These are phyloP conservation scores for Nemotelus nigrinus DNA, from an alignment of 2,888 invertebrate species.

Conservation along the genomic window DNA sequence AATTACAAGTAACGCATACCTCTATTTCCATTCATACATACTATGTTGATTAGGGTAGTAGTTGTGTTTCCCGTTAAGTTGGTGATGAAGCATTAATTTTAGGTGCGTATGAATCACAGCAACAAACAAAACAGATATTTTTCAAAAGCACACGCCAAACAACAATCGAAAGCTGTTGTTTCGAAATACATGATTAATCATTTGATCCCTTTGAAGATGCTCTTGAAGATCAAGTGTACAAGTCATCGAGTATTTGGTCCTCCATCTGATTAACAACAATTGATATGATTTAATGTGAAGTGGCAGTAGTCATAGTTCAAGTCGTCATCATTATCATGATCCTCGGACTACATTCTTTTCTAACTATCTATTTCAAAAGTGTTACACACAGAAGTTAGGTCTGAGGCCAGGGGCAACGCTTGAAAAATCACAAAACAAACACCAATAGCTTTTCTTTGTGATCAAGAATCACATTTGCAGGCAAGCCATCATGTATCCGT, in stretches of 20 bases:
- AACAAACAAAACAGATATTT: not conserved
- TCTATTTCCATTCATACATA: constrained; percentile 16
- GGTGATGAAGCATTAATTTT: constrained; percentile 25
- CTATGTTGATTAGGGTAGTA: constrained; percentile 17
- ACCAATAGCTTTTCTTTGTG: constrained; percentile 32
- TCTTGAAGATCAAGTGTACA: constrained; percentile 14
- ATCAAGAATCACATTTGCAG: constrained; percentile 49
- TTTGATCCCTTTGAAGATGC: constrained; percentile 30
- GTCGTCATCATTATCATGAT: constrained; percentile 37
- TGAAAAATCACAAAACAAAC: constrained; percentile 31
- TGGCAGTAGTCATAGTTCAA: constrained; percentile 44
- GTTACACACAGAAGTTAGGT: not conserved
- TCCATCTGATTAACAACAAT: constrained; percentile 41
- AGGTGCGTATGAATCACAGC: not conserved
- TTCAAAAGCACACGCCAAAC: constrained; percentile 37
- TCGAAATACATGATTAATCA: constrained; percentile 39
- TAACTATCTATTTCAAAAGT: constrained; percentile 10
- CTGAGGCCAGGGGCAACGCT: constrained; percentile 7
- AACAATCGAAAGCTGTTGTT: constrained; percentile 39
- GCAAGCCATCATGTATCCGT: constrained; percentile 28
- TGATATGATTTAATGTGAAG: constrained; percentile 35
- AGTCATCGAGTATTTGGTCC: constrained; percentile 14
- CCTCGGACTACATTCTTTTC: not conserved
- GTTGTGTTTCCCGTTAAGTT: not conserved
- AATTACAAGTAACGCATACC: constrained; percentile 18